Conservation (phyloP, 2,888 invertebrate genomes). For the Leptinotarsa rubiginosa region DNA sequence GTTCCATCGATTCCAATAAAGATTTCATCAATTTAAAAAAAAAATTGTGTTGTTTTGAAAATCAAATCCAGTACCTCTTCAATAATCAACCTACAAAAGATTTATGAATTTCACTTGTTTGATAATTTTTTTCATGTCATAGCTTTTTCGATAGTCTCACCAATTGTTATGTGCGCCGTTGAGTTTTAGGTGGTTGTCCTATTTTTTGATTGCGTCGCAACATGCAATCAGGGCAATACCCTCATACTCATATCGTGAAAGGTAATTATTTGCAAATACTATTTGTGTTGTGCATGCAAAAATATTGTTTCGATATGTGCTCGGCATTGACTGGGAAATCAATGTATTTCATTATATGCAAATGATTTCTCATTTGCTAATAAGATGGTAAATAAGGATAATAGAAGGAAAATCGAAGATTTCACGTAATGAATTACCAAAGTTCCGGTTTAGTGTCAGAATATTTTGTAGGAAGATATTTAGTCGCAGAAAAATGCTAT, state of each 20-base stretch:
- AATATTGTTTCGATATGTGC: not conserved
- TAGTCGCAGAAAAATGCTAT: too few relatives aligned
- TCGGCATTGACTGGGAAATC: not conserved
- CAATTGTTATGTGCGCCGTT: not conserved
- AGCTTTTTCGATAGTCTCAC: not conserved
- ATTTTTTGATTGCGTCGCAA: not conserved
- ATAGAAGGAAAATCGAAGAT: not conserved
- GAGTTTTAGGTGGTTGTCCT: not conserved
- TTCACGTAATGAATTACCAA: too few relatives aligned
- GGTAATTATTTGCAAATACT: not conserved
- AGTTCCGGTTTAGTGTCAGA: too few relatives aligned
- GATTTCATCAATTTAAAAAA: too few relatives aligned
- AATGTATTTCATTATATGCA: not conserved
- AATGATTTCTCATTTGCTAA: not conserved
- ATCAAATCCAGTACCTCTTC: too few relatives aligned
- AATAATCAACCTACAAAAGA: too few relatives aligned
- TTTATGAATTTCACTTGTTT: too few relatives aligned
- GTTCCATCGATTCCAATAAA: too few relatives aligned
- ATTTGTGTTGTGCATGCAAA: not conserved
- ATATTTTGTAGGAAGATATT: too few relatives aligned
- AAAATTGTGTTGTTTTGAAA: too few relatives aligned
- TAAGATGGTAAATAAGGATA: not conserved
- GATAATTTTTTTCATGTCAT: too few relatives aligned
- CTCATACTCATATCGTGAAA: not conserved
- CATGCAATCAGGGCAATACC: constrained; percentile 1